Evolutionary conservation across 2,888 invertebrate genomes (phyloP), one percentile per base, ranked within the genome.

Genomic region (Pyrrhia umbra): DNA sequence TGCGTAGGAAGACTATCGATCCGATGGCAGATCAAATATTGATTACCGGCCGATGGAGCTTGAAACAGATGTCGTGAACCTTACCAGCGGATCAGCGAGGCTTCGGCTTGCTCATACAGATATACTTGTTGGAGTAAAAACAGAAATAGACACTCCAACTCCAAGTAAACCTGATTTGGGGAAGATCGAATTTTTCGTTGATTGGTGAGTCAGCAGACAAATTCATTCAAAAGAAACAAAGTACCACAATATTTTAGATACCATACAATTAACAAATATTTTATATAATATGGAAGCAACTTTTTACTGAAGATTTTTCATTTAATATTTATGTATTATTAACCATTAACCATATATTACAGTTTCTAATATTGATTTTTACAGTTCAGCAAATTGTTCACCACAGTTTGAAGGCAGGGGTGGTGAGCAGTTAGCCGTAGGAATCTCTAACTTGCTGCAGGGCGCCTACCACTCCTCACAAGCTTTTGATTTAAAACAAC

Each of bases 361-460:
- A 34, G n/a, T 34, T n/a, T 34, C 6, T 18, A 45, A 8, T 20
- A 0, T 20, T 43, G 13, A 37, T 64, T 30, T 68, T 88, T 87
- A 43, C 86, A 98, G 99, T 91, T 99, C 99, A 20, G 99, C 99
- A 8, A 99, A 99, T 96, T 99, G 99, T 1, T 97, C 98, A 1
- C 99, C 99, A 4, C 98, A 97, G 84, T 99, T 99, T 95, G 99
- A 99, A 95, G 99, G 99, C 2, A 95, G 98, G 85, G 99, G 99
- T 25, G 99, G 99, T 2, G 99, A 99, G 83, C 97, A 97, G 66
- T 93, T 99, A 61, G 98, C 98, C 0, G 96, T 96, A 68, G 98
- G 97, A 85, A 97, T 99, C 75, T 97, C 98, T 37, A 97, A 96
- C 68, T 96, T 97, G 77, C 95, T 99, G 81, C 94, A 96, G 47